A percentile compares a stretch with the other conserved stretches of the same genome.
phyloP scores from a whole-genome alignment of 2,113 vertebrate genomes.

The Sialia sialis region DNA sequence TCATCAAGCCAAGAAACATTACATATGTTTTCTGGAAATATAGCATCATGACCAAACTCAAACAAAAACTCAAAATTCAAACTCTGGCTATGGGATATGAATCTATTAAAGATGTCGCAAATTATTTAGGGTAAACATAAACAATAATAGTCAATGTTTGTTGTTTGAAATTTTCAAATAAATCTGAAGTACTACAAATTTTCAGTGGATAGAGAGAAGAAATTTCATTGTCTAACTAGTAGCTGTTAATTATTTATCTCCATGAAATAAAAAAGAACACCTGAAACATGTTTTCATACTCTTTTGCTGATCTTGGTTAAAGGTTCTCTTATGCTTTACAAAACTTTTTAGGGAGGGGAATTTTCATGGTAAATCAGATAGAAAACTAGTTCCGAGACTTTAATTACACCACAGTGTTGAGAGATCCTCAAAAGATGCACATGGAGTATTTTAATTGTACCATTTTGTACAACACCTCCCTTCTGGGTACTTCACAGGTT shows the following conservation, averaged over 20 bases:
- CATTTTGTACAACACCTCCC: background rate
- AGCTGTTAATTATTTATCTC: background rate
- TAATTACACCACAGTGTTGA: accelerated
- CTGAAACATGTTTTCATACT: background rate
- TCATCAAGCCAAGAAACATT: background rate
- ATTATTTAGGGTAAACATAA: background rate
- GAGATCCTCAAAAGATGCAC: background rate
- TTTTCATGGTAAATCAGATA: background rate
- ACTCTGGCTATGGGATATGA: background rate
- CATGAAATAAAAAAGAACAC: background rate
- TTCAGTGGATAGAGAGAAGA: background rate
- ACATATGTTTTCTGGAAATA: background rate
- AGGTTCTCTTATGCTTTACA: background rate
- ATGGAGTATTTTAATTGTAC: background rate
- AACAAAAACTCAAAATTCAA: background rate
- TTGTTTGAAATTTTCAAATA: background rate
- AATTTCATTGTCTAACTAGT: background rate
- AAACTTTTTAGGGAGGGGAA: background rate
- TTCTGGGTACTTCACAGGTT: background rate
- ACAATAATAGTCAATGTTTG: background rate
- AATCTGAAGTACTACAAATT: background rate
- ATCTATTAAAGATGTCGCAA: background rate
- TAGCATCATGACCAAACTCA: background rate
- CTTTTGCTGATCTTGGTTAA: background rate
- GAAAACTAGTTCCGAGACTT: background rate